Conservation (phyloP, 2,797 vertebrate genomes). For the Enteromius paludinosus region DNA sequence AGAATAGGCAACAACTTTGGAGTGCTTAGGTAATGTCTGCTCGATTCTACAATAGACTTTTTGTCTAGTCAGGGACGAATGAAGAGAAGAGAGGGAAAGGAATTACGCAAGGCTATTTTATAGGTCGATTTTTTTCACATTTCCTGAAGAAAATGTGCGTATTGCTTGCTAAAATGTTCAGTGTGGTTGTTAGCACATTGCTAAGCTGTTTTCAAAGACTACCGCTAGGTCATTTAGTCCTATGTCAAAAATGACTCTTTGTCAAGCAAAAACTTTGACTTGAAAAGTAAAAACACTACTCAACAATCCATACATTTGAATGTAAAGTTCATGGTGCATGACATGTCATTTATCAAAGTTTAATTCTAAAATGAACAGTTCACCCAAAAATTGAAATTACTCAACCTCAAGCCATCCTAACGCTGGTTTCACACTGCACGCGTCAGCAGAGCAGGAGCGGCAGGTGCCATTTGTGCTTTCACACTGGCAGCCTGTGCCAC, state of each 20-base stretch:
- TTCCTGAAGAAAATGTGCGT: conserved; percentile 9
- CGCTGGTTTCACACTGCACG: no score
- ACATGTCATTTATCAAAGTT: not conserved
- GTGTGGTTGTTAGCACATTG: not conserved
- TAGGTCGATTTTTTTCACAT: conserved; percentile 12
- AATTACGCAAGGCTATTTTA: not conserved
- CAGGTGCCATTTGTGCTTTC: no score
- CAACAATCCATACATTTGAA: not conserved
- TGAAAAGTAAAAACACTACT: not conserved
- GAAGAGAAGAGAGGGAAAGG: not conserved
- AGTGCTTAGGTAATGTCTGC: conserved; percentile 78
- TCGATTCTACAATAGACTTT: conserved; percentile 54
- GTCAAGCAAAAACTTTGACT: not conserved
- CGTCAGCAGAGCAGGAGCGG: no score
- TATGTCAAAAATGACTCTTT: not conserved
- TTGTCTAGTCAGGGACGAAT: conserved; percentile 38
- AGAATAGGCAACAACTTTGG: conserved; percentile 55
- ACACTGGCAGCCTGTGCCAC: no score
- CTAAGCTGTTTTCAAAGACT: not conserved
- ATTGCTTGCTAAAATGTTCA: not conserved
- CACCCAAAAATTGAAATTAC: not conserved
- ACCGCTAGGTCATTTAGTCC: not conserved
- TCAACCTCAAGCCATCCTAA: not conserved
- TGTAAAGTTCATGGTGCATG: not conserved
- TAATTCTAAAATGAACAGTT: not conserved